Evolutionary conservation across 92 coral and sea anemone genomes (phyloP).

Genomic region (Chrysogorgia sp.): DNA sequence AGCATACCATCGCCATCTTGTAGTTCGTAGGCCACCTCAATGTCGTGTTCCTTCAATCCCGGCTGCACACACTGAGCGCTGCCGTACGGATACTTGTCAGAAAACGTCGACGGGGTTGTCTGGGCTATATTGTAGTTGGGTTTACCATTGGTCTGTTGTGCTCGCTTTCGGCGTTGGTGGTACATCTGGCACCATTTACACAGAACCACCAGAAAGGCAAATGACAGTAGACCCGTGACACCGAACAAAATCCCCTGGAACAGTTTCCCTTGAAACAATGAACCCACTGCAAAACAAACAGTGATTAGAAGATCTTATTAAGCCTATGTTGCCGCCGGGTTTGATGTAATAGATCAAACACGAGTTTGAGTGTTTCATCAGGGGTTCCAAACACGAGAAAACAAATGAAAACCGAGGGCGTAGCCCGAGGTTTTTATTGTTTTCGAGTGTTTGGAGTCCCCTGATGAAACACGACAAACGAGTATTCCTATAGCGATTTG

Average conservation of each 20-base stretch:
- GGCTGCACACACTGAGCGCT: slow-evolving; percentile 81
- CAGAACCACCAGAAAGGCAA: slow-evolving; percentile 78
- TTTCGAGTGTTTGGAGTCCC: too few relatives aligned
- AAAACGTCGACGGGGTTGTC: slow-evolving; percentile 63
- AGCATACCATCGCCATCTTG: slow-evolving; percentile 58
- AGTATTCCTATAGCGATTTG: too few relatives aligned
- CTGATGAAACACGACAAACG: too few relatives aligned
- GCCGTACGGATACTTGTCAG: slow-evolving; percentile 72
- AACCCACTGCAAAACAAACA: slow-evolving; percentile 19
- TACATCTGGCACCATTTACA: slow-evolving; percentile 97
- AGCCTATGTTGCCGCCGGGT: too few relatives aligned
- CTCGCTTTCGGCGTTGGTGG: slow-evolving; percentile 73
- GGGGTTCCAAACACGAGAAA: too few relatives aligned
- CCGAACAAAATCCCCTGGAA: slow-evolving; percentile 76
- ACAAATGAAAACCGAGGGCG: too few relatives aligned
- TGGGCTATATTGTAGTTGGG: slow-evolving; percentile 57
- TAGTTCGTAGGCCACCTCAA: slow-evolving; percentile 69
- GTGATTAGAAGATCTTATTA: background rate
- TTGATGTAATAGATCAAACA: too few relatives aligned
- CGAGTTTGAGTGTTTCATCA: too few relatives aligned
- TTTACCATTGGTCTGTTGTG: slow-evolving; percentile 46
- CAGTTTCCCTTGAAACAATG: slow-evolving; percentile 1
- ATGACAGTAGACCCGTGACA: slow-evolving; percentile 77
- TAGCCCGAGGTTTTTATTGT: too few relatives aligned
- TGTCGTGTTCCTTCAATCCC: slow-evolving; percentile 66